These are phyloP conservation scores for Limosa lapponica DNA, from an alignment of 2,797 vertebrate species.

Conservation along the genomic window DNA sequence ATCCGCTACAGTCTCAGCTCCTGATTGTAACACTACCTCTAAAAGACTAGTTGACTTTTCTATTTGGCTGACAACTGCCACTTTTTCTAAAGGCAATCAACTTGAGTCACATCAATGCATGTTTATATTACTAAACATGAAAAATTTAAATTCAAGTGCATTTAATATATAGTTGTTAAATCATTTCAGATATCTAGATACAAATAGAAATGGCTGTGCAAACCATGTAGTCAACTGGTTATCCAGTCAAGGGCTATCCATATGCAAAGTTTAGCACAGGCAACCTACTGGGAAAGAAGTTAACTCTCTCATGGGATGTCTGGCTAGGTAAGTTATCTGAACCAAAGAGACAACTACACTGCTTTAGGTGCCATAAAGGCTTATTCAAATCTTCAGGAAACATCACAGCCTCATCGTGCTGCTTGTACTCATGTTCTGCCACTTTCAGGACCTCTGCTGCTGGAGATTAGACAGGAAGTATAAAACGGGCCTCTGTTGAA, in stretches of 20 bases:
- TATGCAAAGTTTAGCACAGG: neutral
- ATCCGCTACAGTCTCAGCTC: too few species aligned
- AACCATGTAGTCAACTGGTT: neutral
- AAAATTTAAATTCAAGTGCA: neutral
- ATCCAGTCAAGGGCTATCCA: neutral
- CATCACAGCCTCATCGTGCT: neutral
- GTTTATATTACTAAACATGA: neutral
- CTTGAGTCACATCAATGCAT: neutral
- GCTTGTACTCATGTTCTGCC: neutral
- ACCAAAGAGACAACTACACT: neutral
- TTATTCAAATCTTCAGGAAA: neutral
- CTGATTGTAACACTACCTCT: neutral
- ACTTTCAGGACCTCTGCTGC: neutral
- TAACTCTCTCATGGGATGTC: neutral
- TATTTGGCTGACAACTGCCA: neutral
- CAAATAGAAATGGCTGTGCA: neutral
- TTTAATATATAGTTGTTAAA: neutral
- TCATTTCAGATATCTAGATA: neutral
- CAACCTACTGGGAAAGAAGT: neutral
- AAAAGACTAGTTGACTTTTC: neutral
- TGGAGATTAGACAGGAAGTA: neutral
- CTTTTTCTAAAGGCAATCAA: neutral
- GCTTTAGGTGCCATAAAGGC: neutral
- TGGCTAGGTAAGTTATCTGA: neutral
- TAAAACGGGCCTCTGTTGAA: neutral